Percentiles rank a stretch among this genome's conserved stretches.
phyloP scores from a whole-genome alignment of 2,113 vertebrate species.

The Piprites chloris region DNA sequence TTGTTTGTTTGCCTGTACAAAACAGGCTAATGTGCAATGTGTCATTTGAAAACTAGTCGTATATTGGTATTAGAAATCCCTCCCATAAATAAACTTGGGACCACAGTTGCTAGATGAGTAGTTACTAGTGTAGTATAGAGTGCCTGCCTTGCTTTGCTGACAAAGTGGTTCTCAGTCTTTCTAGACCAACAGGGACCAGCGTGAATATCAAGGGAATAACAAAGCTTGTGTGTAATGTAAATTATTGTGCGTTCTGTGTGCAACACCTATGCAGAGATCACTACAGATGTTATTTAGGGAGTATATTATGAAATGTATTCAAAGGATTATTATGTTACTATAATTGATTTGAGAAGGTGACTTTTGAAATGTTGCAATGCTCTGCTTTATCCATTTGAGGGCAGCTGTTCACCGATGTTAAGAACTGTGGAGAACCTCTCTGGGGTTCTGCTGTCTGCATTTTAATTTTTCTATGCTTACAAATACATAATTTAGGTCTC shows the following conservation, averaged over 20 bases:
- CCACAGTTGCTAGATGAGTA: accelerated
- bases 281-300: background rate
- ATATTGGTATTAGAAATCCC: background rate
- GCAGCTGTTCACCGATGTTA: slow-evolving; percentile 55
- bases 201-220: background rate
- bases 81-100: background rate
- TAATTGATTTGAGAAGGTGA: background rate
- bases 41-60: background rate
- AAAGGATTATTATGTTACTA: background rate
- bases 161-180: background rate
- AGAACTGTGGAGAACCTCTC: background rate
- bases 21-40: background rate
- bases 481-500: background rate
- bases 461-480: background rate
- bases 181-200: background rate
- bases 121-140: background rate
- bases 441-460: background rate
- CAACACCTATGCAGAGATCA: background rate
- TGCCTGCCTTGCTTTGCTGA: background rate
- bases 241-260: background rate
- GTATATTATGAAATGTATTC: background rate
- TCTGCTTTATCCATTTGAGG: slow-evolving; percentile 65
- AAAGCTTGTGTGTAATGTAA: background rate
- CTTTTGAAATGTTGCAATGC: slow-evolving; percentile 45
- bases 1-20: background rate